Evolutionary conservation across 2,113 vertebrate genomes (phyloP).

Genomic region (Ictalurus punctatus): DNA sequence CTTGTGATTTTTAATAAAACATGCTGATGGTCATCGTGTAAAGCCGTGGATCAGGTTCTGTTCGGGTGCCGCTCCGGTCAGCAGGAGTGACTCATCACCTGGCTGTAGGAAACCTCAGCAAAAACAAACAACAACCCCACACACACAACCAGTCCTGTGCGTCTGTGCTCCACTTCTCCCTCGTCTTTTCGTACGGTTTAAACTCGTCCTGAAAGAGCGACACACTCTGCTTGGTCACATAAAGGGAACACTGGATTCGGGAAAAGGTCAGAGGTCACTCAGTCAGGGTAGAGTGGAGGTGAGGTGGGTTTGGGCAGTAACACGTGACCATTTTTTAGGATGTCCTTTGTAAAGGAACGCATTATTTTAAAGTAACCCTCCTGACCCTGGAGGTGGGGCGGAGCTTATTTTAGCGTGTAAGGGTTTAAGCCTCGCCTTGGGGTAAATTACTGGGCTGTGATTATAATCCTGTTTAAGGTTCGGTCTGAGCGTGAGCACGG

Average conservation of each 20-base stretch:
- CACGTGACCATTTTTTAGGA: too few relatives aligned
- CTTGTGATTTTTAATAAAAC: constrained; percentile 7
- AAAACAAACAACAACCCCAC: background rate
- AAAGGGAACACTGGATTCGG: background rate
- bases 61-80: constrained; percentile 14
- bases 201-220: background rate
- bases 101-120: constrained; percentile 3
- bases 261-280: background rate
- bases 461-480: background rate
- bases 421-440: background rate
- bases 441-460: background rate
- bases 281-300: background rate
- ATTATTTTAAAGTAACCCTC: too few relatives aligned
- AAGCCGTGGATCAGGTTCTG: background rate
- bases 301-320: background rate
- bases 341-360: too few relatives aligned
- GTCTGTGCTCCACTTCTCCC: background rate
- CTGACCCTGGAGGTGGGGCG: background rate
- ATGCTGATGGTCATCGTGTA: constrained; percentile 14
- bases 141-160: background rate
- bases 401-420: background rate
- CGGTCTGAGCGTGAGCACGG: background rate
- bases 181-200: background rate
- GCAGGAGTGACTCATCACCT: constrained; percentile 26
- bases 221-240: too few relatives aligned